Conservation (phyloP, 2,888 invertebrate genomes). For the Exocentrus adspersus region DNA sequence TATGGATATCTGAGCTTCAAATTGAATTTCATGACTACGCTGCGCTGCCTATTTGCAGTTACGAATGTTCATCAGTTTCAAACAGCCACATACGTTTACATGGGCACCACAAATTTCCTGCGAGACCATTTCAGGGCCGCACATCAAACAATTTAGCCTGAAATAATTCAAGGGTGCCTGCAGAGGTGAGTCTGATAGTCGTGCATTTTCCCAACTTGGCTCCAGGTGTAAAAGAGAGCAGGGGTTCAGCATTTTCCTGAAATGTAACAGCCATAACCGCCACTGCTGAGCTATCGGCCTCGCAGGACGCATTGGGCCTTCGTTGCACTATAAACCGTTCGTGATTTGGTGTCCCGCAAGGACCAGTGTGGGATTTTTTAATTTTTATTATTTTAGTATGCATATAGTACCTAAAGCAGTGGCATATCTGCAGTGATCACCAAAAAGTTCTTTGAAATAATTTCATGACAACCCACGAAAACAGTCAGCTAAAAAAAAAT, state of each 20-base stretch:
- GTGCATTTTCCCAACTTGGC: neutral
- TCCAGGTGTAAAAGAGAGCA: neutral
- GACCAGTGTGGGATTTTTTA: neutral
- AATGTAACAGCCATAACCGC: slow-evolving; percentile 34
- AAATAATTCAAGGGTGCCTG: slow-evolving; percentile 15
- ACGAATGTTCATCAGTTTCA: too few species aligned
- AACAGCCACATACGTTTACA: neutral
- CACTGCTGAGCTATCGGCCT: slow-evolving; percentile 59
- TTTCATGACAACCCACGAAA: too few species aligned
- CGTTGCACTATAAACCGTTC: slow-evolving; percentile 58
- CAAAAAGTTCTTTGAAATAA: too few species aligned
- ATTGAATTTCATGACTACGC: too few species aligned
- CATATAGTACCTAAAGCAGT: too few species aligned
- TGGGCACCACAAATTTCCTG: neutral
- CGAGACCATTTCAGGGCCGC: slow-evolving; percentile 6
- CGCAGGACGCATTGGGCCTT: slow-evolving; percentile 54
- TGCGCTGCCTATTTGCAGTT: too few species aligned
- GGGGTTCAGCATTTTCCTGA: neutral
- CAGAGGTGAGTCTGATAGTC: neutral
- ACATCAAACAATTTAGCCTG: slow-evolving; percentile 12
- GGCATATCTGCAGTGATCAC: too few species aligned
- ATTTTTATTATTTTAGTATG: neutral
- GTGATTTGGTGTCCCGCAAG: slow-evolving; percentile 54
- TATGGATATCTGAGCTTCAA: too few species aligned
- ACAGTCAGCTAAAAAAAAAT: too few species aligned